These are phyloP conservation scores for Callospermophilus lateralis DNA, from an alignment of 2,113 vertebrate genomes.

Conservation along the genomic window DNA sequence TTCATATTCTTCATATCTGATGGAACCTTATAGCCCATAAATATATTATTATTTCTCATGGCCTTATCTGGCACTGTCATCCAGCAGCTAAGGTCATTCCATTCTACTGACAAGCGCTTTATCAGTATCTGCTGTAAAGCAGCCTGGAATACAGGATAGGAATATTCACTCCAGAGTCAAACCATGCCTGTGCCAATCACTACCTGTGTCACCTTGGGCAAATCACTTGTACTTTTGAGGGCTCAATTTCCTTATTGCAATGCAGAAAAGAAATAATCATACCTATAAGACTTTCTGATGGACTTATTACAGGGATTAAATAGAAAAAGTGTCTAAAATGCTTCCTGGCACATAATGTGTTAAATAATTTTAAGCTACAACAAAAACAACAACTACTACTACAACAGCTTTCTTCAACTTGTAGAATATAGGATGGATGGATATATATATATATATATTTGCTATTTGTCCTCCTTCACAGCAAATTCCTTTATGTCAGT, in stretches of 20 bases:
- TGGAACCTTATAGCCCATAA: slow-evolving; percentile 55
- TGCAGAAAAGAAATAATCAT: background rate
- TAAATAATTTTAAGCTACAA: slow-evolving; percentile 39
- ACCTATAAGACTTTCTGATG: background rate
- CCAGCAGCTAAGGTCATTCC: slow-evolving; percentile 47
- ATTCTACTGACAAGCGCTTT: slow-evolving; percentile 54
- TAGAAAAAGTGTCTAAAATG: background rate
- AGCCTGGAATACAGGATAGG: background rate
- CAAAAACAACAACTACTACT: background rate
- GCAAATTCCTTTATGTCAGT: background rate
- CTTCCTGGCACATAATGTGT: background rate
- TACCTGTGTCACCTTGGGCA: slow-evolving; percentile 5
- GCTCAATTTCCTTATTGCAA: background rate
- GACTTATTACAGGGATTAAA: background rate
- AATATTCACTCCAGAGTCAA: background rate
- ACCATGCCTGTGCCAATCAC: background rate
- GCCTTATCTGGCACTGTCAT: slow-evolving; percentile 46
- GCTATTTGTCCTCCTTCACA: background rate
- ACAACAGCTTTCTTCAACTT: slow-evolving; percentile 8
- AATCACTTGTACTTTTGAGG: slow-evolving; percentile 36
- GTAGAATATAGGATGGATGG: background rate
- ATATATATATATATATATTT: background rate
- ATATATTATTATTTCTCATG: slow-evolving; percentile 54
- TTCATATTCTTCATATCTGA: slow-evolving; percentile 9
- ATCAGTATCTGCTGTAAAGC: background rate